Evolutionary conservation across 2,888 invertebrate species (phyloP), one percentile per base, ranked within the genome.

Genomic region (Athripsodes cinereus): DNA sequence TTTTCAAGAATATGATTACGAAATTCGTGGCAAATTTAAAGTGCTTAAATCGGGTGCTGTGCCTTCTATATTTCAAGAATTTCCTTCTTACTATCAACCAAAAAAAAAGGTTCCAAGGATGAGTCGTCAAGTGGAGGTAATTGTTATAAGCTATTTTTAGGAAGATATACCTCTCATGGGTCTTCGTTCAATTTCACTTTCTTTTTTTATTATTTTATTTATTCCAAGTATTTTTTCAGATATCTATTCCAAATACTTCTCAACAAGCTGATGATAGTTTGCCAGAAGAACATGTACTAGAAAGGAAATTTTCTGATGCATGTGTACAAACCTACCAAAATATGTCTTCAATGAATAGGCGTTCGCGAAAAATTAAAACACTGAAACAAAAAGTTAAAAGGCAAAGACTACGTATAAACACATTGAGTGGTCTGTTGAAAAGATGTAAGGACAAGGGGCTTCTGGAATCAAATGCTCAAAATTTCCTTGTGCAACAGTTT

Each of bases 351-450:
- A 46, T 46, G 46, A 46, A 46, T 46, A 46, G 46, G 18, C 46
- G 46, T 46, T 11, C 6, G 46, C 46, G 46, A 46, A 46, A 46
- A 11, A 46, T 46, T 46, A 46, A 46, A 11, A n/a, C n/a, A n/a
- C n/a, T n/a, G n/a, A n/a, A n/a, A 16, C 46, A 46, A 46, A 46
- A 46, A 46, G 46, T 46, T 46, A 46, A 18, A 16, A 46, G 46
- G 46, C 46, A 46, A 46, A 18, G 18, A 46, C 6, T 16, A 46
- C 46, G 18, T 11, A 46, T 46, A 46, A 46, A 46, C 18, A 46
- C 46, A 11, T 46, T 46, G 18, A 46, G 46, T 46, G 46, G 46
- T 13, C 16, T 46, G 18, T 46, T 16, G n/a, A 46, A 46, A 16
- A 13, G 46, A 13, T 46, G 46, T 46, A 46, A 46, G 31, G 31